phyloP scores from a whole-genome alignment of 2,797 vertebrate genomes.

The Gorsachius magnificus region DNA sequence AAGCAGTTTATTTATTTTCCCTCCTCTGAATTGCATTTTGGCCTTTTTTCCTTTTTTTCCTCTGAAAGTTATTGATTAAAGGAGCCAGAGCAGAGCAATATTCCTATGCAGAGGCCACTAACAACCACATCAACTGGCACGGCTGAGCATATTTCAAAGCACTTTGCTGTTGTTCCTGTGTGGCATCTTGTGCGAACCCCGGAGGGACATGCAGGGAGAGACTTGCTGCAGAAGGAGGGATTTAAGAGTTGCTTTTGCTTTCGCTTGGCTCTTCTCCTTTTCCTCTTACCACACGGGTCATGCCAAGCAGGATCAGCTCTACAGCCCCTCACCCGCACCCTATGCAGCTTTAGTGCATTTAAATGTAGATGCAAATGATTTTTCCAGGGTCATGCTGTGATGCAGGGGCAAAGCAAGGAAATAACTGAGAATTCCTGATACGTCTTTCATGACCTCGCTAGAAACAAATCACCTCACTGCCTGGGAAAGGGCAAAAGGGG shows the following conservation, averaged over 20 bases:
- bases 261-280: not conserved
- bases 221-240: not conserved
- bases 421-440: not conserved
- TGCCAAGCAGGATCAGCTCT: not conserved
- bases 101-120: not conserved
- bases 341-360: not conserved
- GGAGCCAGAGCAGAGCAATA: not conserved
- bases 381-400: not conserved
- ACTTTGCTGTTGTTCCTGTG: not conserved
- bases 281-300: rapidly evolving
- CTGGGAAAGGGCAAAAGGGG: not conserved
- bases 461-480: not conserved
- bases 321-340: not conserved
- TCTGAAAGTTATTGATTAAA: not conserved
- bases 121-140: not conserved
- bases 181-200: not conserved
- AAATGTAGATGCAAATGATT: not conserved
- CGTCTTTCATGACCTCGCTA: not conserved
- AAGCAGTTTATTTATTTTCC: not conserved
- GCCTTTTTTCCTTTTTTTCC: too few species aligned
- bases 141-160: not conserved
- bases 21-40: not conserved
- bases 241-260: not conserved
- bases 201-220: not conserved
- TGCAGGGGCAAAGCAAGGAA: not conserved